Evolutionary conservation across 2,888 invertebrate genomes (phyloP).

Genomic region (Microplitis deprimator): DNA sequence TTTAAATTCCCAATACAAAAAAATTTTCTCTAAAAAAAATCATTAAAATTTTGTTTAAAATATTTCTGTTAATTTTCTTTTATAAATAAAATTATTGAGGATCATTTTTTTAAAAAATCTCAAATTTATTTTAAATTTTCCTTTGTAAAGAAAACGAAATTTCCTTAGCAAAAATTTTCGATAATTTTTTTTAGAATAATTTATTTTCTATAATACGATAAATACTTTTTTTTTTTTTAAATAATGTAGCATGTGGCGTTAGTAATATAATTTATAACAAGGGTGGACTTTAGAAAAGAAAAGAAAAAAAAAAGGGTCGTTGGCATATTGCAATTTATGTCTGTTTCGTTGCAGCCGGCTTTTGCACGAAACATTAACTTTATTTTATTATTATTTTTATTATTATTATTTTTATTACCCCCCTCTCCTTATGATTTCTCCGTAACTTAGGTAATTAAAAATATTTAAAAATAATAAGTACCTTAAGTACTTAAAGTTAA

Average conservation of each 20-base stretch:
- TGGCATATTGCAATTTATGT: constrained; percentile 54
- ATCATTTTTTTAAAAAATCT: too few species aligned
- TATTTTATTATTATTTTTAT: constrained; percentile 5
- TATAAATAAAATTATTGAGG: too few species aligned
- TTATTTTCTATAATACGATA: too few species aligned
- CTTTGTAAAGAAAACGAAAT: not conserved
- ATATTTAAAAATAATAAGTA: too few species aligned
- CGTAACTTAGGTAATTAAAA: too few species aligned
- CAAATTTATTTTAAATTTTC: not conserved
- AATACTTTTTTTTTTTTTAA: constrained; percentile 2
- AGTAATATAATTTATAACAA: constrained; percentile 53
- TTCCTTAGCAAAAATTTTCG: not conserved
- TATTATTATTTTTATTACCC: not conserved
- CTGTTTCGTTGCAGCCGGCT: constrained; percentile 50
- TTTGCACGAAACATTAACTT: constrained; percentile 44
- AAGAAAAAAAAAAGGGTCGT: constrained; percentile 51
- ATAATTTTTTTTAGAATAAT: not conserved
- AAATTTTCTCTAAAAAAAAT: constrained; percentile 7
- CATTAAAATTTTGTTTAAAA: not conserved
- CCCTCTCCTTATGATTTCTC: not conserved
- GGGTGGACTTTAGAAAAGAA: constrained; percentile 40
- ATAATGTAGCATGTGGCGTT: constrained; percentile 48
- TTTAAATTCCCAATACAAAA: too few species aligned
- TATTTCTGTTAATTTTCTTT: too few species aligned
- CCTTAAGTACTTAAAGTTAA: too few species aligned